Percentiles rank a stretch among this genome's conserved stretches.
Evolutionary conservation across 2,888 invertebrate species (phyloP).

Genomic region (Halictus ligatus): DNA sequence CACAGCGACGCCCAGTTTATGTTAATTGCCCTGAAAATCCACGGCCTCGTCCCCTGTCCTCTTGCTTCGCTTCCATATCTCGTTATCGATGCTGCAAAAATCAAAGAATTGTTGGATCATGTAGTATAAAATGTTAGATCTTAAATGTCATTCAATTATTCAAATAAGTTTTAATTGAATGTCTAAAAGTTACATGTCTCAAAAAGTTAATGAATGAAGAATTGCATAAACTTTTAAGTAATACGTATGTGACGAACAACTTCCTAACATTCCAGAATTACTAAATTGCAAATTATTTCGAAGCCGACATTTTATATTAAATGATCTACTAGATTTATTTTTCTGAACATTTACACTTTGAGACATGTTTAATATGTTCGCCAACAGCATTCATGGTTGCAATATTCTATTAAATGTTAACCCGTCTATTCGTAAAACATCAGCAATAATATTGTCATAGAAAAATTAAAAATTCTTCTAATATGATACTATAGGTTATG

Average conservation of each 20-base stretch:
- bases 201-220: background rate
- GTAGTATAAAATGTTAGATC: too few species aligned
- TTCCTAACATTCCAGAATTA: too few species aligned
- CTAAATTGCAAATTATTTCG: too few species aligned
- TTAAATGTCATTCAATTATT: background rate
- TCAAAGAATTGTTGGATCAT: background rate
- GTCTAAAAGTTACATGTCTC: too few species aligned
- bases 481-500: background rate
- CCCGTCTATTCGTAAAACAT: background rate
- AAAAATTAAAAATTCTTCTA: background rate
- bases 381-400: background rate
- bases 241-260: too few species aligned
- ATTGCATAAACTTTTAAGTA: too few species aligned
- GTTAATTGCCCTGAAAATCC: slow-evolving; percentile 44
- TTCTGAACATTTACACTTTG: too few species aligned
- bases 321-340: too few species aligned
- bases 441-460: background rate
- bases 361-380: too few species aligned
- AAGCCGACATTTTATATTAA: too few species aligned
- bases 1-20: background rate
- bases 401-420: background rate
- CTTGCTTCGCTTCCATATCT: slow-evolving; percentile 77
- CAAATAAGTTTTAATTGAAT: too few species aligned
- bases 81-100: slow-evolving; percentile 73
- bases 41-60: slow-evolving; percentile 61